Base-by-base conservation (phyloP, 2,797 vertebrate genomes). In the Malurus splendens region DNA sequence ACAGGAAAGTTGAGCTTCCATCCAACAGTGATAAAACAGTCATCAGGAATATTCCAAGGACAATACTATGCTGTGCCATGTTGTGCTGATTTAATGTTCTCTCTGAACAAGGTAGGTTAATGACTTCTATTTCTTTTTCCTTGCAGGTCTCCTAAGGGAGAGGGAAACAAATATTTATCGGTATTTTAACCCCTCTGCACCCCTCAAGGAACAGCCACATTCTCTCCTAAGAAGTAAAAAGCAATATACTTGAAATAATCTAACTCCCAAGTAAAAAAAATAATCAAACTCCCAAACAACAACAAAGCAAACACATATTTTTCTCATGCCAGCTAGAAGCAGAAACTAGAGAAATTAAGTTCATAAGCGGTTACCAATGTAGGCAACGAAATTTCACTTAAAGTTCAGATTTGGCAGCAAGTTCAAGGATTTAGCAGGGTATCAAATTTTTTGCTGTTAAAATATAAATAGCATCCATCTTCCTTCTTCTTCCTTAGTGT, bases 61-160 rank as follows among this genome's bases (percentile, higher is more conserved):
- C 92, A 93, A 98, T 93, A 91, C 96, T 92, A 64, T 87, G 93
- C 52, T 96, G 96, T 18, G 96, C 98, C 99, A 99, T 99, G 65
- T 72, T 95, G 89, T 48, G 79, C 64, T 25, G 82, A 75, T 73
- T 91, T 18, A 67, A 36, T 10, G 92, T 45, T 88, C 82, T 77
- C 30, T 75, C 52, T 17, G 77, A 95, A 84, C 36, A 82, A 77
- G n/a, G 81, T 74, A 73, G 52, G 41, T 83, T 86, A 91, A 80
- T 4, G 65, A 27, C 77, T 94, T 93, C 82, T 94, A 65, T 65
- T 93, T 93, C 72, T 70, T 90, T 88, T 93, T 56, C 84, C 90
- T 94, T 89, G 89, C 50, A 79, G 92, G 82, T 82, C 95, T 96
- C 66, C 78, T 93, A 93, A 87, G 70, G 60, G 54, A 92, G 82